A percentile compares a stretch with the other conserved stretches of the same genome.
phyloP scores from a whole-genome alignment of 2,797 vertebrate species.

The Artibeus jamaicensis region DNA sequence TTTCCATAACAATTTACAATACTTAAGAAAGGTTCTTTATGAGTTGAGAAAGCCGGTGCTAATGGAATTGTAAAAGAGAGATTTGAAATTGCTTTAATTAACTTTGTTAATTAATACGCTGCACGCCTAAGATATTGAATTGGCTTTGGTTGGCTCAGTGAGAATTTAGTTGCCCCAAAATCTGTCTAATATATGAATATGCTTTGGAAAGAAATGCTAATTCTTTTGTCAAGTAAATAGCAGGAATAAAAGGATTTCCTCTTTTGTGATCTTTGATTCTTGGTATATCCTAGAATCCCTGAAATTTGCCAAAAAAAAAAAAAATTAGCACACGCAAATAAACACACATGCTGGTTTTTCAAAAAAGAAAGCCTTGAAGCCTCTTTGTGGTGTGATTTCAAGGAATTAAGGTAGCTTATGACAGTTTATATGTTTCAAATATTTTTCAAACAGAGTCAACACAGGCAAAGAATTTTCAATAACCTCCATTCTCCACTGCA shows the following conservation, averaged over 20 bases:
- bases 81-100: conserved; percentile 73
- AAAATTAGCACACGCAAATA: background rate
- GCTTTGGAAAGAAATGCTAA: conserved; percentile 41
- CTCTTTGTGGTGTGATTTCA: background rate
- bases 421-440: background rate
- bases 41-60: conserved; percentile 64
- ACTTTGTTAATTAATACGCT: conserved; percentile 73
- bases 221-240: conserved; percentile 41
- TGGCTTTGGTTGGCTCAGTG: conserved; percentile 61
- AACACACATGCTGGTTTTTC: background rate
- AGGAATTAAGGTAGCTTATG: conserved; percentile 17
- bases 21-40: conserved; percentile 71
- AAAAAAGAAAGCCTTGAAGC: background rate
- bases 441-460: conserved; percentile 27
- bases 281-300: background rate
- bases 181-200: conserved; percentile 14
- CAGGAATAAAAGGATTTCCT: conserved; percentile 46
- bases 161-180: conserved; percentile 59
- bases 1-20: conserved; percentile 73
- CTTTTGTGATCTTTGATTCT: conserved; percentile 19
- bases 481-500: background rate
- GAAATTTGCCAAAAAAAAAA: background rate
- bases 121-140: conserved; percentile 60
- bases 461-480: background rate
- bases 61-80: conserved; percentile 66